phyloP scores from a whole-genome alignment of 64 coral and sea anemone genomes.

The Pocillopora damicornis region DNA sequence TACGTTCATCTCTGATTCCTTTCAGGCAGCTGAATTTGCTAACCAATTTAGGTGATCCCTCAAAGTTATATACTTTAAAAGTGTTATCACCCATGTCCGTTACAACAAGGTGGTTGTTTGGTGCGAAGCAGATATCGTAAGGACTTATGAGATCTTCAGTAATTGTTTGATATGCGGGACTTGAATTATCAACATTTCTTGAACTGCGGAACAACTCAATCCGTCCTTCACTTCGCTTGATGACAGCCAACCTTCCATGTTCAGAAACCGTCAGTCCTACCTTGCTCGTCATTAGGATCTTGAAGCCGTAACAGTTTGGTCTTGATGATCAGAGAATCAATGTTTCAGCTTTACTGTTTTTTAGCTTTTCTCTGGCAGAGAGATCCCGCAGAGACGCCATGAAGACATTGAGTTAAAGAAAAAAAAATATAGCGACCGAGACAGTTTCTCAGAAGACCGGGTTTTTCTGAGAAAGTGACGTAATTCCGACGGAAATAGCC shows the following conservation, averaged over 20 bases:
- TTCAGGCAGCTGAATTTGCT: background rate
- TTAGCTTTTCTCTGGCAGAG: no score
- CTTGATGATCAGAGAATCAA: background rate
- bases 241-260: background rate
- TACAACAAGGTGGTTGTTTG: conserved; percentile 3
- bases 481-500: background rate
- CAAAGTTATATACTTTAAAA: background rate
- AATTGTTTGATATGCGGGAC: background rate
- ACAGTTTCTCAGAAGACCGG: background rate
- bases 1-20: background rate
- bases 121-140: conserved; percentile 8
- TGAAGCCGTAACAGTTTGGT: background rate
- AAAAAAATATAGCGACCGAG: background rate
- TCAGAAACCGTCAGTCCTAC: background rate
- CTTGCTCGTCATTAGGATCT: background rate
- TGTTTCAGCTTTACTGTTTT: no score
- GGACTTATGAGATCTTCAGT: background rate
- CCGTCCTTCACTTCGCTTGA: background rate
- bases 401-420: no score
- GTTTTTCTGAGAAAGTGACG: background rate
- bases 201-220: background rate
- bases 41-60: background rate
- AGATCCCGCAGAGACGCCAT: no score
- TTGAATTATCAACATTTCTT: background rate
- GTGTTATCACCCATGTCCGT: background rate